A percentile compares a stretch with the other conserved stretches of the same genome.
Evolutionary conservation across 2,888 invertebrate species (phyloP).

Genomic region (Tubulanus polymorphus): DNA sequence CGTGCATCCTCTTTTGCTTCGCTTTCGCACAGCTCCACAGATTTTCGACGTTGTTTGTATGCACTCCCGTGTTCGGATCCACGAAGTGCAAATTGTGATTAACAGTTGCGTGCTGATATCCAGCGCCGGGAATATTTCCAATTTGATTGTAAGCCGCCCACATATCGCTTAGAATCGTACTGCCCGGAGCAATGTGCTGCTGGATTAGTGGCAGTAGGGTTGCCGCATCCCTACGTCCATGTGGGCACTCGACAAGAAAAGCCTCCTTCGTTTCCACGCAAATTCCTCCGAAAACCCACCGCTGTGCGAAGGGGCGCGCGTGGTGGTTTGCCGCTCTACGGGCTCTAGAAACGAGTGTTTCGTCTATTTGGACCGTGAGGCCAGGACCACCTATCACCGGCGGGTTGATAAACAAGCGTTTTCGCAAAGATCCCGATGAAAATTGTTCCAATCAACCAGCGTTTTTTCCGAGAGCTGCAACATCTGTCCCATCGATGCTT

Average conservation of each 20-base stretch:
- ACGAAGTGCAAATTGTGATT: too few relatives aligned
- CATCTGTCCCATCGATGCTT: too few relatives aligned
- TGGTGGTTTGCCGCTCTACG: constrained; percentile 17
- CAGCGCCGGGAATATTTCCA: too few relatives aligned
- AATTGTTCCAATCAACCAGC: constrained; percentile 13
- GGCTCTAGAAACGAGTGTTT: constrained; percentile 16
- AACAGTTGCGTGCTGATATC: too few relatives aligned
- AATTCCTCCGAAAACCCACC: constrained; percentile 17
- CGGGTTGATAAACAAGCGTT: constrained; percentile 2
- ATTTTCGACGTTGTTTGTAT: too few relatives aligned
- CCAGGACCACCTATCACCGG: constrained; percentile 16
- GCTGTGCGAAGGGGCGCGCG: constrained; percentile 16
- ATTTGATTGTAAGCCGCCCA: too few relatives aligned
- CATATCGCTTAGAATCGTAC: constrained; percentile 15
- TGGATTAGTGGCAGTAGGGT: constrained; percentile 15
- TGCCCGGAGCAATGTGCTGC: constrained; percentile 13
- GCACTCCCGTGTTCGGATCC: too few relatives aligned
- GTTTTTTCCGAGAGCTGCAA: too few relatives aligned
- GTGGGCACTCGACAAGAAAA: constrained; percentile 13
- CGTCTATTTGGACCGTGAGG: constrained; percentile 14
- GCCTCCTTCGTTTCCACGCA: constrained; percentile 8
- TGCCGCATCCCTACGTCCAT: constrained; percentile 7
- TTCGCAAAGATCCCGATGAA: constrained; percentile 14
- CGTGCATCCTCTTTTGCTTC: too few relatives aligned
- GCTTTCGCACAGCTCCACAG: too few relatives aligned